Evolutionary conservation across 2,888 invertebrate genomes (phyloP).

Genomic region (Orthosia incerta): DNA sequence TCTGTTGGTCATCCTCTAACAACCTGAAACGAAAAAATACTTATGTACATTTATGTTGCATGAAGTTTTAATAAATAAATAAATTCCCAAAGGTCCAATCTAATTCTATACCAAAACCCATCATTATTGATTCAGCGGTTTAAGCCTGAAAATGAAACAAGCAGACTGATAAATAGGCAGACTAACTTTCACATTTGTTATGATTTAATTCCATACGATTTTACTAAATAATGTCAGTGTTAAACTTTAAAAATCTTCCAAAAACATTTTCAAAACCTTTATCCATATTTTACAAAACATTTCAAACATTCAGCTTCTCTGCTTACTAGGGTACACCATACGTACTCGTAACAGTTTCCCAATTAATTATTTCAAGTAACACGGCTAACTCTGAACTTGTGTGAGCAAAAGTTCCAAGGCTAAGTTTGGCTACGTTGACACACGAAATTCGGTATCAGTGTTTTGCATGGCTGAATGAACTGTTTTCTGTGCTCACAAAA

Average conservation of each 20-base stretch:
- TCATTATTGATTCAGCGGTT: no score
- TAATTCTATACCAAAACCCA: no score
- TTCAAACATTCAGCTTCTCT: constrained; percentile 10
- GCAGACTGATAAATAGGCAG: no score
- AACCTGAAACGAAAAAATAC: no score
- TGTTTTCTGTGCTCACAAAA: constrained; percentile 53
- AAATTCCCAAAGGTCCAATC: no score
- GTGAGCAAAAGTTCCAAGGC: constrained; percentile 45
- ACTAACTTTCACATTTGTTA: no score
- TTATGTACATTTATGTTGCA: no score
- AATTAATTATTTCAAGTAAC: constrained; percentile 56
- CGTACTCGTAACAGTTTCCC: constrained; percentile 38
- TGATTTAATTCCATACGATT: no score
- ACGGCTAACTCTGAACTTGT: constrained; percentile 38
- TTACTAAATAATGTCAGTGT: not conserved
- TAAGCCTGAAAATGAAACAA: no score
- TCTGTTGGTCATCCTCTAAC: no score
- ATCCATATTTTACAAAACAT: not conserved
- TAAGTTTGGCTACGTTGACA: constrained; percentile 54
- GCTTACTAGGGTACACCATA: constrained; percentile 7
- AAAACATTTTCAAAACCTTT: not conserved
- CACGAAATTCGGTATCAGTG: constrained; percentile 57
- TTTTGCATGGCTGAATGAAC: constrained; percentile 53
- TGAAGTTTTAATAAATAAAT: no score
- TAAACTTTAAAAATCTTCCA: not conserved